Evolutionary conservation across 2,888 invertebrate species (phyloP).

Genomic region (Campoletis raptor): DNA sequence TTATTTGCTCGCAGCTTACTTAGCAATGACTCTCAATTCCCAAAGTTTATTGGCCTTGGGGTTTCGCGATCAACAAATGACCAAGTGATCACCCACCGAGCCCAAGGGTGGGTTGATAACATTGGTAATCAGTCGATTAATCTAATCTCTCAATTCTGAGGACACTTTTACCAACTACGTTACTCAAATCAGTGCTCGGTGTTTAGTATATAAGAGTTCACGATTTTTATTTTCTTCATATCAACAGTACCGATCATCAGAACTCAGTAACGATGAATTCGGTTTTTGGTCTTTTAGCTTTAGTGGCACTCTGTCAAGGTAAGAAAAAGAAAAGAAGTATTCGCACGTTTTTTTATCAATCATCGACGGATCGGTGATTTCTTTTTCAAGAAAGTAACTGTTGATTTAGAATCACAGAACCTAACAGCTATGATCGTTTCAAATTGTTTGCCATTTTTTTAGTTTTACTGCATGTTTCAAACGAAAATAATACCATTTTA

Average conservation of each 20-base stretch:
- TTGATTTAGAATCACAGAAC: background rate
- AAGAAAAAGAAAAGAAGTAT: background rate
- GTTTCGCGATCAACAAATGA: background rate
- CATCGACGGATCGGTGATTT: background rate
- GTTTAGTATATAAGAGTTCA: constrained; percentile 51
- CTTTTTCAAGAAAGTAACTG: background rate
- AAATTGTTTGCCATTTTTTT: background rate
- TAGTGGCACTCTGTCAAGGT: constrained; percentile 62
- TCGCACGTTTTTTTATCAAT: background rate
- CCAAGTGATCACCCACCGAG: background rate
- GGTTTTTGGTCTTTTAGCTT: constrained; percentile 41
- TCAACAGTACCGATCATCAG: background rate
- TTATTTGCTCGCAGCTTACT: background rate
- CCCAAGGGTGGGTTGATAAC: background rate
- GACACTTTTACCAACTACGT: background rate
- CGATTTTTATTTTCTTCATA: background rate
- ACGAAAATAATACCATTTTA: constrained; percentile 4
- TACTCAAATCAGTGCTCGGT: background rate
- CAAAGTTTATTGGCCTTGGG: background rate
- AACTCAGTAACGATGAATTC: constrained; percentile 61
- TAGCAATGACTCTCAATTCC: background rate
- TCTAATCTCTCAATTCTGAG: constrained; percentile 10
- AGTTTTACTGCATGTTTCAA: background rate
- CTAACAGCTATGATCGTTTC: too few species aligned
- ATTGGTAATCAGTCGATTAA: background rate